Conservation (phyloP, 2,888 invertebrate species). For the Hybos culiciformis region DNA sequence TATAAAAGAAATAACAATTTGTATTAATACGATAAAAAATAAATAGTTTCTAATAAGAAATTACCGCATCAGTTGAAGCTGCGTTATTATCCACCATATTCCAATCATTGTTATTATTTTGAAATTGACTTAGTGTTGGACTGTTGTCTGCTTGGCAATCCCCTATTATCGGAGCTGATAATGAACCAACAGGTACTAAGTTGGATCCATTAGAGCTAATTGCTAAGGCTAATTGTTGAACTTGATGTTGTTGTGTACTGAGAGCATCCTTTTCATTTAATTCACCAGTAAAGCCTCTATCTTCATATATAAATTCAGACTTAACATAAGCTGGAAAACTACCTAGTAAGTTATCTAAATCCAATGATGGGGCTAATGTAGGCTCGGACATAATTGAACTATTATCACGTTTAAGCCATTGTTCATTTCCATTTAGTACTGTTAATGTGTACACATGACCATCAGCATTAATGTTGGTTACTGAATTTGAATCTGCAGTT, state of each 20-base stretch:
- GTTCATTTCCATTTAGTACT: conserved; percentile 63
- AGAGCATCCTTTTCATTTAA: conserved; percentile 45
- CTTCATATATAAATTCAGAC: conserved; percentile 64
- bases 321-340: conserved; percentile 55
- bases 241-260: conserved; percentile 13
- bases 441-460: conserved; percentile 72
- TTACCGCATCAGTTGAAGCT: conserved; percentile 39
- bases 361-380: conserved; percentile 46
- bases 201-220: conserved; percentile 15
- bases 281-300: conserved; percentile 51
- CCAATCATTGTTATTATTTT: conserved; percentile 71
- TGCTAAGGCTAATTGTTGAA: conserved; percentile 21
- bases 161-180: too few relatives aligned
- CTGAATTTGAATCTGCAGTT: background rate
- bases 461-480: conserved; percentile 46
- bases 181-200: conserved; percentile 20
- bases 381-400: conserved; percentile 19
- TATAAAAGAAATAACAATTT: conserved; percentile 1
- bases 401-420: conserved; percentile 54
- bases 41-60: background rate
- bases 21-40: background rate
- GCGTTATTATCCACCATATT: conserved; percentile 65
- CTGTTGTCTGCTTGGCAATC: too few relatives aligned
- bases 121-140: conserved; percentile 42
- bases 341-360: conserved; percentile 67